These are phyloP conservation scores for Zele albiditarsus DNA, from an alignment of 2,888 invertebrate genomes.

Conservation along the genomic window DNA sequence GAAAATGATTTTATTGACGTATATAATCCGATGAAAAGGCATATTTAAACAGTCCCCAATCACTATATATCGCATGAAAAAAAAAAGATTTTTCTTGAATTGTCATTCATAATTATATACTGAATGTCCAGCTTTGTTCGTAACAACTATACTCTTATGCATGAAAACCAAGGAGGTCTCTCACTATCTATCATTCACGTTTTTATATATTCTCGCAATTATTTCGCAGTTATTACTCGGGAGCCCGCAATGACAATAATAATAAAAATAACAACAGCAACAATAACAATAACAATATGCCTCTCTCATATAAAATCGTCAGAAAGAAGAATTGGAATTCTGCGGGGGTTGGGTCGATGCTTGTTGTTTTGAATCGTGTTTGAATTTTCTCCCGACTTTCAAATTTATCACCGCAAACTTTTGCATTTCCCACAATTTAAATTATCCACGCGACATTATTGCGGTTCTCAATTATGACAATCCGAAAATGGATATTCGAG, in stretches of 20 bases:
- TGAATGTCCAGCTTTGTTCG: slow-evolving; percentile 42
- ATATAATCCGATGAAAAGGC: not conserved
- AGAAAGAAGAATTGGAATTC: no score
- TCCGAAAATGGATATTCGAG: not conserved
- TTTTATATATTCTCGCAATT: slow-evolving; percentile 32
- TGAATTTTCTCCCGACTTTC: not conserved
- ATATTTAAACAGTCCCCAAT: not conserved
- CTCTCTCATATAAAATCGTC: not conserved
- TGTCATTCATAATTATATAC: slow-evolving; percentile 4
- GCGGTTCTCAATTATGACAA: no score
- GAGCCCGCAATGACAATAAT: slow-evolving; percentile 27
- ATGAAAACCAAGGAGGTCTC: slow-evolving; percentile 23
- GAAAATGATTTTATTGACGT: not conserved
- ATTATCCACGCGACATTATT: no score
- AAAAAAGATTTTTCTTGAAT: not conserved
- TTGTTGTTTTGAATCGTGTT: no score
- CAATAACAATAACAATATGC: not conserved
- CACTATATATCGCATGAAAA: not conserved
- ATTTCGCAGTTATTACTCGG: slow-evolving; percentile 22
- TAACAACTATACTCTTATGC: not conserved
- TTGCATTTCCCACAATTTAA: no score
- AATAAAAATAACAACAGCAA: not conserved
- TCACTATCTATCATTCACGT: slow-evolving; percentile 9
- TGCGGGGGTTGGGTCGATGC: no score
- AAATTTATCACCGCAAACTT: not conserved